Base-by-base conservation (phyloP, 2,797 vertebrate genomes). In the Acomys russatus region DNA sequence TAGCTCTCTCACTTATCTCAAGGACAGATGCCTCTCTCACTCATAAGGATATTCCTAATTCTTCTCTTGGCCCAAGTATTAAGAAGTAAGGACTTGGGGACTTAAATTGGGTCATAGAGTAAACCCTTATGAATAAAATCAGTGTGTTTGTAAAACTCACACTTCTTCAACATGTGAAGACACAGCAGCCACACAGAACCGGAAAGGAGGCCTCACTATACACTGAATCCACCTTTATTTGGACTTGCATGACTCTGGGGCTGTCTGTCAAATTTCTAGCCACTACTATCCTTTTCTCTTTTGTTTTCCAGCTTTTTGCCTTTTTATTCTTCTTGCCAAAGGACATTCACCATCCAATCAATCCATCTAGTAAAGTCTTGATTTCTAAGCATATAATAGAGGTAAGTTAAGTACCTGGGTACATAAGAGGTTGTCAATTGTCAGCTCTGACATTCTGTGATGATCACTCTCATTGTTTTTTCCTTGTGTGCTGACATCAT, bases 381-480 rank as follows among this genome's bases (percentile, higher is more conserved):
- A 86, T 76, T 92, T 92, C 85, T 80, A 92, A 84, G 44, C 71
- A 18, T 77, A 8, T 78, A 15, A 15, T 94, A 56, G 30, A 85
- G 25, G 25, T 0, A 54, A 44, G 15, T 20, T 91, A 80, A 95
- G 35, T 82, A 68, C 10, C 54, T 51, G 15, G 9, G 33, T 83
- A 64, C 56, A 54, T n/a, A 68, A 18, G 20, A 94, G 56, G n/a
- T 64, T 22, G 35, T 12, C 56, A 85, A 33, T 35, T 89, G 25
- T 88, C 30, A 64, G 7, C 66, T 59, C 49, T 49, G 59, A 64
- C 6, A 51, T 38, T 90, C 22, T 56, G 23, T 71, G 61, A 44
- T 77, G 74, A 76, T 76, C 6, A 49, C 35, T 9, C 59, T 35
- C 74, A 6, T 88, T 38, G 77, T 44, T 88, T 90, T 92, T n/a